phyloP scores from a whole-genome alignment of 2,888 invertebrate genomes.

The Deroplatys truncata region DNA sequence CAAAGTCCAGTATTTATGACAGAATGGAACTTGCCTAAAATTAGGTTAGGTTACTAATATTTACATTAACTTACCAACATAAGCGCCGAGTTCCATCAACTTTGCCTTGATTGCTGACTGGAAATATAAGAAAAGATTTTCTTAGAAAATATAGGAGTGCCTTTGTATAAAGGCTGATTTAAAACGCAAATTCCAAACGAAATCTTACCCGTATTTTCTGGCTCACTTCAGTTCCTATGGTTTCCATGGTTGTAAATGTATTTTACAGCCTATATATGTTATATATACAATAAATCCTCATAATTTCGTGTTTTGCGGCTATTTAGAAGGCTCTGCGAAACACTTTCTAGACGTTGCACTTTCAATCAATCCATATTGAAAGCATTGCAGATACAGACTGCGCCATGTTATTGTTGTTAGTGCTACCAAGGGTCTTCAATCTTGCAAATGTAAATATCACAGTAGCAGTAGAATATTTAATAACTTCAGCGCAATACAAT shows the following conservation, averaged over 20 bases:
- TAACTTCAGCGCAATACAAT: too few relatives aligned
- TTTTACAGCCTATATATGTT: neutral
- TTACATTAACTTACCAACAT: constrained; percentile 67
- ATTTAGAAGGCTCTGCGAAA: neutral
- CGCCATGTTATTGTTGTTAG: neutral
- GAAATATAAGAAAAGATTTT: constrained; percentile 40
- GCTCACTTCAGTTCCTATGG: constrained; percentile 78
- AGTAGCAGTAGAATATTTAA: too few relatives aligned
- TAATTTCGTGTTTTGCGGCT: neutral
- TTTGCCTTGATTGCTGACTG: constrained; percentile 96
- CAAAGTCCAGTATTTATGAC: too few relatives aligned
- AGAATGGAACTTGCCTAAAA: too few relatives aligned
- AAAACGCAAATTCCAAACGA: too few relatives aligned
- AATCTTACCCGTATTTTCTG: constrained; percentile 78
- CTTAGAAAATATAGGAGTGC: too few relatives aligned
- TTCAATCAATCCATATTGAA: neutral
- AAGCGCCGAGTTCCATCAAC: constrained; percentile 87
- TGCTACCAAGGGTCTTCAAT: too few relatives aligned
- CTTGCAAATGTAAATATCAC: too few relatives aligned
- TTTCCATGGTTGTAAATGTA: constrained; percentile 56
- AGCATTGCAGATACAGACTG: neutral
- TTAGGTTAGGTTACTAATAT: neutral
- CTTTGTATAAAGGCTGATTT: too few relatives aligned
- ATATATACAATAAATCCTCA: neutral
- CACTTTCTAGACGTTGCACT: neutral